phyloP scores from a whole-genome alignment of 2,888 invertebrate genomes.

The Osedax frankpressi region DNA sequence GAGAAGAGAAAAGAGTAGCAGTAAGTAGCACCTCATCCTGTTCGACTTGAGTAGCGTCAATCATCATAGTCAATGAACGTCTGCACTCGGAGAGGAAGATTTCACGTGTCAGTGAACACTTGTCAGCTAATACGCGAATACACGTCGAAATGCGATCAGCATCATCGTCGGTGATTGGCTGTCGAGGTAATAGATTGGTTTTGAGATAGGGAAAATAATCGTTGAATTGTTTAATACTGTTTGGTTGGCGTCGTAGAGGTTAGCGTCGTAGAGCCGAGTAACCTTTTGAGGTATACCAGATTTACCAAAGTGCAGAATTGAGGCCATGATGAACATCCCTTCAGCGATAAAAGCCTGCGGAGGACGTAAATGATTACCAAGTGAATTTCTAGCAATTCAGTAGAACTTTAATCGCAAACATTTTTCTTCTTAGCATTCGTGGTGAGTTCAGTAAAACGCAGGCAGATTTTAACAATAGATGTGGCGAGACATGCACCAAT shows the following conservation, averaged over 20 bases:
- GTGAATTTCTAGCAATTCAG: not conserved
- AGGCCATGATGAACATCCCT: slow-evolving; percentile 67
- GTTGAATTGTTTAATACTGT: too few relatives aligned
- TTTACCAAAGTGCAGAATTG: slow-evolving; percentile 72
- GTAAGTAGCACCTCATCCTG: slow-evolving; percentile 60
- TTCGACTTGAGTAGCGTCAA: slow-evolving; percentile 60
- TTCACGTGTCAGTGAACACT: slow-evolving; percentile 55
- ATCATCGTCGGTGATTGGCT: slow-evolving; percentile 79
- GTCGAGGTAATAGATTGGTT: slow-evolving; percentile 32
- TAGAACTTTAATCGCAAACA: slow-evolving; percentile 29
- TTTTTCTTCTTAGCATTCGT: slow-evolving; percentile 42
- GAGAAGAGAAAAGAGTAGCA: too few relatives aligned
- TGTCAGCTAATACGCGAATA: slow-evolving; percentile 51
- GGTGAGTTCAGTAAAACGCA: slow-evolving; percentile 54
- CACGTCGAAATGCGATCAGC: slow-evolving; percentile 74
- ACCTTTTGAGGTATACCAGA: slow-evolving; percentile 51
- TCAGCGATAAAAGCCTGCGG: slow-evolving; percentile 53
- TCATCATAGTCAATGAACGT: slow-evolving; percentile 67
- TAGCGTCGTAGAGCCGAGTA: not conserved
- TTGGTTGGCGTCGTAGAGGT: not conserved
- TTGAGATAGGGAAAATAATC: not conserved
- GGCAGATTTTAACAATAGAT: slow-evolving; percentile 75
- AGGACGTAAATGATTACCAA: not conserved
- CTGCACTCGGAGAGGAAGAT: slow-evolving; percentile 65
- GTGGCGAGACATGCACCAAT: slow-evolving; percentile 82